phyloP scores from a whole-genome alignment of 2,888 invertebrate genomes.

The Melanchra persicariae region DNA sequence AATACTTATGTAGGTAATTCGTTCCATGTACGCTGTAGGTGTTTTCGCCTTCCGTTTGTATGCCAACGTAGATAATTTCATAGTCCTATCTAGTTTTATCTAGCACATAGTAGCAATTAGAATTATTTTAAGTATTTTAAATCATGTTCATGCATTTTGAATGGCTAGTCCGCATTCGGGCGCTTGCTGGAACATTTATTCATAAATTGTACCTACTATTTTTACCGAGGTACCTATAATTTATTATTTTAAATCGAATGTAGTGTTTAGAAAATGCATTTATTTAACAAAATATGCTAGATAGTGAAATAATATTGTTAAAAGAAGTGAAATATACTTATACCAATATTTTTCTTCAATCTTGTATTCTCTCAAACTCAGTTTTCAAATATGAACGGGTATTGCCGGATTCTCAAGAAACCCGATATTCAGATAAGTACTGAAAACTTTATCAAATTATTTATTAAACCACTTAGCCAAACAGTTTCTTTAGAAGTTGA shows the following conservation, averaged over 20 bases:
- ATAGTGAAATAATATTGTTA: background rate
- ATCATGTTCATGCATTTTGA: slow-evolving; percentile 56
- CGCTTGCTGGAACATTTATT: slow-evolving; percentile 45
- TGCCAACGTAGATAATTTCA: slow-evolving; percentile 31
- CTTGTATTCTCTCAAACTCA: background rate
- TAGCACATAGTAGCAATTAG: slow-evolving; percentile 15
- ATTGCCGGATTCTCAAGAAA: slow-evolving; percentile 9
- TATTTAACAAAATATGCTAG: no score
- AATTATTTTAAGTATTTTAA: slow-evolving; percentile 24
- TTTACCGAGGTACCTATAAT: no score
- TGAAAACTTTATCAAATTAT: slow-evolving; percentile 11
- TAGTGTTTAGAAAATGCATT: slow-evolving; percentile 18
- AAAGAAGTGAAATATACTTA: no score
- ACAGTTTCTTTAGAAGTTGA: slow-evolving; percentile 1
- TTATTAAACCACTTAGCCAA: slow-evolving; percentile 3
- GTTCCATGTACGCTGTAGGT: background rate
- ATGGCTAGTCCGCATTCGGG: slow-evolving; percentile 39
- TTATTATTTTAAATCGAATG: slow-evolving; percentile 19
- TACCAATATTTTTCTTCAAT: no score
- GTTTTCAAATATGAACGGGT: background rate
- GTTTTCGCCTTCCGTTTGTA: slow-evolving; percentile 9
- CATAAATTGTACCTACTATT: slow-evolving; percentile 4
- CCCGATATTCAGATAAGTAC: background rate
- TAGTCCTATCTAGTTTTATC: slow-evolving; percentile 6
- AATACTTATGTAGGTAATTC: no score